Base-by-base conservation (phyloP, 2,888 invertebrate species). In the Drosophila tripunctata region DNA sequence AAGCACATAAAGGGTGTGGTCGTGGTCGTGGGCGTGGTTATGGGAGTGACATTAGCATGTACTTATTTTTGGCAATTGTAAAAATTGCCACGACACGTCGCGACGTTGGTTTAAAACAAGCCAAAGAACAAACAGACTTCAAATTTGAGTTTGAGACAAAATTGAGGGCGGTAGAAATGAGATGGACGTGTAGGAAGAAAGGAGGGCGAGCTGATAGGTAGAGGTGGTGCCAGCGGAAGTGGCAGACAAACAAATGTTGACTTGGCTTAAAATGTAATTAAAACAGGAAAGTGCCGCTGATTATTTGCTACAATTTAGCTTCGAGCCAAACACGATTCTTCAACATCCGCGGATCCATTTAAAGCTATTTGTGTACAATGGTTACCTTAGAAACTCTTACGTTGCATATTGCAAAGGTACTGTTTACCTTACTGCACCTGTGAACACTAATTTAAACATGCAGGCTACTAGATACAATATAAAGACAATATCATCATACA, bases 221-320 rank as follows among this genome's bases (percentile, higher is more conserved):
- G 17, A 43, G 33, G 41, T 5, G 30, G n/a, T 8, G 30, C 36
- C 19, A 33, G 10, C 36, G 35, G 60, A 52, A 70, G 72, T 54
- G 70, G 43, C 60, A 69, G 75, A 69, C 70, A 72, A 69, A 75
- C 65, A 72, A 72, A 75, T 70, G 75, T 75, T 69, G 56, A 75
- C 72, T 69, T 65, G 70, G 60, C 71, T 70, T 65, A 65, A 65
- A 73, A 74, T 81, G 80, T 78, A 78, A 78, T 78, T 78, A 78
- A 80, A 83, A 75, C 66, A 60, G 66, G 58, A 47, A 60, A 60
- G 65, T 57, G 65, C 57, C 47, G 62, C 62, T 75, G 78, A 78
- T 78, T 78, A 78, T 71, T 73, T 67, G 55, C 31, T 47, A 58
- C 56, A 50, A 40, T 7, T 27, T 19, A 15, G 24, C 21, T 35